Conservation (phyloP, 2,113 vertebrate species). For the Muscicapa adusta region DNA sequence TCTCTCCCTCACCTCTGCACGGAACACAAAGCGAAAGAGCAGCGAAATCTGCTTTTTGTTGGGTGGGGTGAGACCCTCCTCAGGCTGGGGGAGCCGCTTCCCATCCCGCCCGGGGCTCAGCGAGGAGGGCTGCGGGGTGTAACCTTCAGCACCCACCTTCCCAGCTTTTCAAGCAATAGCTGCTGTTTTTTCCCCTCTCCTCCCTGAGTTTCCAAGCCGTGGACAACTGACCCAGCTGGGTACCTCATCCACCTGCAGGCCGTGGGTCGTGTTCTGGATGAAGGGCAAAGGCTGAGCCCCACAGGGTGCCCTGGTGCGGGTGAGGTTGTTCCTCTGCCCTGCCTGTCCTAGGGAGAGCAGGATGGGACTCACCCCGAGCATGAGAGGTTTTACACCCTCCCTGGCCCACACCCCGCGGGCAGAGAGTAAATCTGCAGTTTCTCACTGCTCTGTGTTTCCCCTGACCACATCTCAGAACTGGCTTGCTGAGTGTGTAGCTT, state of each 20-base stretch:
- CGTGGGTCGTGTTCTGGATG: not conserved
- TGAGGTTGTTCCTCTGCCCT: not conserved
- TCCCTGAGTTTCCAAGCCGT: not conserved
- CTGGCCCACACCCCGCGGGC: accelerated
- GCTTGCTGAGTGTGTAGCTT: not conserved
- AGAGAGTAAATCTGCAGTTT: not conserved
- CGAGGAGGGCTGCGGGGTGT: not conserved
- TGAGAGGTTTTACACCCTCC: not conserved
- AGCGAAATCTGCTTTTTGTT: not conserved
- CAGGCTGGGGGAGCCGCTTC: not conserved
- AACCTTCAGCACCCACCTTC: not conserved
- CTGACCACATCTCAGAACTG: not conserved
- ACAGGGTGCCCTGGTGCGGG: not conserved
- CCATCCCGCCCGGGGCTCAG: not conserved
- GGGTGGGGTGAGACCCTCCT: not conserved
- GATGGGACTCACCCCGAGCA: not conserved
- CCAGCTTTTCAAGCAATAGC: not conserved
- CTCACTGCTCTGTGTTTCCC: not conserved
- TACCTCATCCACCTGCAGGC: not conserved
- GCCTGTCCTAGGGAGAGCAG: not conserved
- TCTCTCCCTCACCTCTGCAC: not conserved
- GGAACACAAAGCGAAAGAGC: not conserved
- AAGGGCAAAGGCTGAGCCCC: not conserved
- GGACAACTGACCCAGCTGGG: not conserved
- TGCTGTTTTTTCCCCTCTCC: not conserved